phyloP scores from a whole-genome alignment of 2,888 invertebrate genomes.

The Drosophila anceps region DNA sequence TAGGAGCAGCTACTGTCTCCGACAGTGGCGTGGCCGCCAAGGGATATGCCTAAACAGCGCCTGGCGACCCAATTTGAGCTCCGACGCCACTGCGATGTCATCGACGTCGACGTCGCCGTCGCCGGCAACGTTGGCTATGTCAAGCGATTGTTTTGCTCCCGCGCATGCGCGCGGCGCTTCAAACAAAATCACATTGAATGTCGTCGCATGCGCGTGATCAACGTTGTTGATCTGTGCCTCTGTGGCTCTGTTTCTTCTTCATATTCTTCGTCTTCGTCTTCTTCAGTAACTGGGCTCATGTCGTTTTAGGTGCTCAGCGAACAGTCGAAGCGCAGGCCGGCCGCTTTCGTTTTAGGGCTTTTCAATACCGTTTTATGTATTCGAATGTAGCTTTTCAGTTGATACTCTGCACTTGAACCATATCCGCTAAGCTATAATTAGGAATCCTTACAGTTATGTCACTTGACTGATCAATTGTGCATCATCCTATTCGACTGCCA shows the following conservation, averaged over 20 bases:
- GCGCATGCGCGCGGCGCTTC: constrained; percentile 80
- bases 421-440: not conserved
- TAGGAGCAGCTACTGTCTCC: constrained; percentile 47
- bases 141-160: constrained; percentile 79
- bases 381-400: constrained; percentile 52
- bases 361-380: constrained; percentile 72
- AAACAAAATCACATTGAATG: constrained; percentile 82
- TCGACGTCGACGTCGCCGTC: constrained; percentile 32
- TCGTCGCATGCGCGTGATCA: constrained; percentile 82
- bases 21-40: constrained; percentile 60
- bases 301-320: constrained; percentile 63
- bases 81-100: constrained; percentile 65
- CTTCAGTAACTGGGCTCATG: constrained; percentile 22
- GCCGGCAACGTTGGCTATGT: constrained; percentile 49
- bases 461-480: not conserved
- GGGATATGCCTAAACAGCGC: constrained; percentile 49
- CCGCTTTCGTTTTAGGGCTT: constrained; percentile 78
- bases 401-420: constrained; percentile 46
- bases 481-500: fast-evolving
- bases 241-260: constrained; percentile 20
- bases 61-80: constrained; percentile 63
- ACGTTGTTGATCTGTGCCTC: constrained; percentile 78
- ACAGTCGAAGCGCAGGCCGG: constrained; percentile 38
- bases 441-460: not conserved
- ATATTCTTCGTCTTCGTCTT: constrained; percentile 6